Evolutionary conservation across 2,888 invertebrate genomes (phyloP), one percentile per base, ranked within the genome.

Genomic region (Aspidiotus rigidus): DNA sequence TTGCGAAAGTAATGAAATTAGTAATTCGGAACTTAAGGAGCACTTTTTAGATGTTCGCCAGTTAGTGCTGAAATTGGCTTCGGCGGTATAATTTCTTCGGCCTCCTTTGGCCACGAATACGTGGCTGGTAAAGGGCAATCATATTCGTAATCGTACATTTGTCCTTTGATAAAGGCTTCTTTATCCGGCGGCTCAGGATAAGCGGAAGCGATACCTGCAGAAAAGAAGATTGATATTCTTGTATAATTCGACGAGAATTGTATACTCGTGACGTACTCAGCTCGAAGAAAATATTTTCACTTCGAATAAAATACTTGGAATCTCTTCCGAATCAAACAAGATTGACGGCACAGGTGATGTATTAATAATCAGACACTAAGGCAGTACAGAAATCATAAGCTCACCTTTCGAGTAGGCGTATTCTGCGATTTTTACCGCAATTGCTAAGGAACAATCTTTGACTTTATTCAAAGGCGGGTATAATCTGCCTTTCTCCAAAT

Each of bases 401-500:
- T 78, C 81, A 91, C 93, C 90, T 81, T 87, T 88, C 73, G 86
- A 84, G 77, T 96, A 99, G 7, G 94, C 93, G 80, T 91, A 88
- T 75, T 93, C 86, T 5, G 91, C 89, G 72, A 97, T 86, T 75
- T 86, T 86, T 8, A 88, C 84, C 0, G 97, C 97, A 74, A 99
- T 97, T 72, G 87, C 84, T 69, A 94, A 82, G 0, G 98, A 98
- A 71, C 94, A 90, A 71, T 93, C 90, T 69, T 86, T 87, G 73
- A 98, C 89, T 64, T 85, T 84, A 41, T 82, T 80, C 67, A 99
- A 82, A 0, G 94, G 91, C 7, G 99, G 99, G 78, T 98, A 99
- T 63, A 99, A 83, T 72, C 95, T 89, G 9, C 98, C 99, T 69
- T 84, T 83, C 1, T 83, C 83, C 64, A 99, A 81, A 78, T 97